Conservation (phyloP, 2,797 vertebrate species). For the Lutjanus argentimaculatus region DNA sequence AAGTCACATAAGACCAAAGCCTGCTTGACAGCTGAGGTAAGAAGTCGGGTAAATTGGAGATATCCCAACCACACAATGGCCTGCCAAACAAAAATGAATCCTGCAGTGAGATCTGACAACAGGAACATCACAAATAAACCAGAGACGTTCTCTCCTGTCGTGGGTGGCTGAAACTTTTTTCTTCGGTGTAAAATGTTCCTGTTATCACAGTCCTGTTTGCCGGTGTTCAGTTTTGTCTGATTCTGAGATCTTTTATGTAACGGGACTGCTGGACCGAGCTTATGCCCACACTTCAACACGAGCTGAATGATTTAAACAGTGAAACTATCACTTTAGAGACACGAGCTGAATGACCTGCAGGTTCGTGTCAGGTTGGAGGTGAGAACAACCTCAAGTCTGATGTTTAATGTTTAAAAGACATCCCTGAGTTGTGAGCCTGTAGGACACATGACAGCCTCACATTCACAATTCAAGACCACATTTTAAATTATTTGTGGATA, state of each 20-base stretch:
- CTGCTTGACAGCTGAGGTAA: not conserved
- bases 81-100: not conserved
- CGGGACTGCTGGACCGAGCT: not conserved
- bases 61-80: not conserved
- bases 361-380: constrained; percentile 20
- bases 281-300: not conserved
- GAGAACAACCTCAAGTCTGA: constrained; percentile 13
- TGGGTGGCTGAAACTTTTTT: not conserved
- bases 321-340: not conserved
- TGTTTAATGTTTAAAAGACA: constrained; percentile 20
- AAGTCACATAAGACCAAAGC: not conserved
- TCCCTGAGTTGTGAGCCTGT: not conserved
- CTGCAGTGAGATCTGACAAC: constrained; percentile 1
- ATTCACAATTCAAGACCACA: constrained; percentile 33
- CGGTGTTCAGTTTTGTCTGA: not conserved
- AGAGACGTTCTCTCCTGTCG: not conserved
- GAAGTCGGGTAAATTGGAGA: not conserved
- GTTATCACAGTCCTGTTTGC: not conserved
- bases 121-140: constrained; percentile 4
- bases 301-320: constrained; percentile 31
- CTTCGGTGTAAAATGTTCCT: constrained; percentile 12
- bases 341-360: not conserved
- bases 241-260: not conserved
- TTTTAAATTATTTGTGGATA: constrained; percentile 22
- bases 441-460: constrained; percentile 10